These are phyloP conservation scores for Geopemphigus sp. DNA, from an alignment of 1,140 invertebrate genomes.

Conservation along the genomic window DNA sequence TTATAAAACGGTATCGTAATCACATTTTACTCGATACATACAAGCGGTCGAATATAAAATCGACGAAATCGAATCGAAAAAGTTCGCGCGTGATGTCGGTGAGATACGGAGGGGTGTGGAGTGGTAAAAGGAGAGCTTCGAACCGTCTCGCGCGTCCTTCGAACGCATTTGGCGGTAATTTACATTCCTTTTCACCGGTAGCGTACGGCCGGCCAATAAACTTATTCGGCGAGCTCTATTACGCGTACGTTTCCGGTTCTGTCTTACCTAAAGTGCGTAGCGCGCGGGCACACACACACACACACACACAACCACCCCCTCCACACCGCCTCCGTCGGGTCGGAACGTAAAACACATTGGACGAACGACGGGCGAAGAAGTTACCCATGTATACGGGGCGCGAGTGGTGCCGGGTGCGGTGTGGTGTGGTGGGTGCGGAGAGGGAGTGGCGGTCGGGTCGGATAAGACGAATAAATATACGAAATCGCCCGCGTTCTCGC, in stretches of 20 bases:
- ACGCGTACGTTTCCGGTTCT: not conserved
- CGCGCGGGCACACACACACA: too few relatives aligned
- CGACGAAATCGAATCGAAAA: conserved; percentile 6
- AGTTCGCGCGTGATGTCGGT: not conserved
- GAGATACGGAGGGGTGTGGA: too few relatives aligned
- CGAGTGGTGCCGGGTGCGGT: too few relatives aligned
- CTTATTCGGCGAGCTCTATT: not conserved
- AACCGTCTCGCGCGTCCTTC: not conserved
- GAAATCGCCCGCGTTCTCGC: not conserved
- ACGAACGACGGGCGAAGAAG: conserved; percentile 1
- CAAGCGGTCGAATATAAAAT: not conserved
- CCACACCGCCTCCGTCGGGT: not conserved
- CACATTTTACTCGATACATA: too few relatives aligned
- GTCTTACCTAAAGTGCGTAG: not conserved
- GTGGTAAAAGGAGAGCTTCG: not conserved
- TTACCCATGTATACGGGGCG: not conserved
- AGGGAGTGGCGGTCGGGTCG: too few relatives aligned
- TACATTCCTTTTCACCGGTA: not conserved
- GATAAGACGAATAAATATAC: conserved; percentile 40
- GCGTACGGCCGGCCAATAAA: not conserved
- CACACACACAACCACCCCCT: too few relatives aligned
- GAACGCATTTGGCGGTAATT: conserved; percentile 4
- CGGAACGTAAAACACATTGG: conserved; percentile 23
- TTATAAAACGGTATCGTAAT: too few relatives aligned
- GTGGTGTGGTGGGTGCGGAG: too few relatives aligned